A percentile compares a stretch with the other conserved stretches of the same genome.
Conservation (phyloP, 2,797 vertebrate genomes). For the Rhinella marina region DNA sequence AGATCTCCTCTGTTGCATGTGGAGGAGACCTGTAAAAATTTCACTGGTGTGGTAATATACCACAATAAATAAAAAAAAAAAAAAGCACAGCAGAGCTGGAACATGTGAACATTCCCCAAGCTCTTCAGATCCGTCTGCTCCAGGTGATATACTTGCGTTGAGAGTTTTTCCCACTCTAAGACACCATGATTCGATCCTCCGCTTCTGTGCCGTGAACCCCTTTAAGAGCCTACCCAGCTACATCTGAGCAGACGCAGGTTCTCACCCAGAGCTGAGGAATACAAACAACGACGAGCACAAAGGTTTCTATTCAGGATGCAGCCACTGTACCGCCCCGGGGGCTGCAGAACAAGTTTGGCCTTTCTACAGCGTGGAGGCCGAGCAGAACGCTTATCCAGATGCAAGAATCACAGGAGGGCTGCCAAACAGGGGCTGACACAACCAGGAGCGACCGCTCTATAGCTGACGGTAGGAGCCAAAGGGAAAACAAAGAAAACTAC, state of each 20-base stretch:
- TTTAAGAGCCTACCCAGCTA: neutral
- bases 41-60: no score
- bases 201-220: neutral
- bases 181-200: no score
- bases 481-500: neutral
- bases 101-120: no score
- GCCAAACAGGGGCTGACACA: neutral
- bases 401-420: neutral
- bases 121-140: no score
- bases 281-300: slow-evolving; percentile 1
- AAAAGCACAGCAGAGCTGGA: no score
- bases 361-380: neutral
- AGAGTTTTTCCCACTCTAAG: no score
- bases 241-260: slow-evolving; percentile 17
- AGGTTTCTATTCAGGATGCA: slow-evolving; percentile 56
- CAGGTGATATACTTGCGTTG: no score
- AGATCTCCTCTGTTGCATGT: no score
- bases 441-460: neutral
- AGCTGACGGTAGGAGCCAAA: neutral
- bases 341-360: slow-evolving; percentile 54
- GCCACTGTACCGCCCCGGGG: slow-evolving; percentile 30
- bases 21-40: no score
- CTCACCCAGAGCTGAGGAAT: neutral
- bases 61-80: no score
- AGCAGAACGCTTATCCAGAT: neutral